Evolutionary conservation across 2,797 vertebrate genomes (phyloP), one percentile per base, ranked within the genome.

Genomic region (Lacerta agilis): DNA sequence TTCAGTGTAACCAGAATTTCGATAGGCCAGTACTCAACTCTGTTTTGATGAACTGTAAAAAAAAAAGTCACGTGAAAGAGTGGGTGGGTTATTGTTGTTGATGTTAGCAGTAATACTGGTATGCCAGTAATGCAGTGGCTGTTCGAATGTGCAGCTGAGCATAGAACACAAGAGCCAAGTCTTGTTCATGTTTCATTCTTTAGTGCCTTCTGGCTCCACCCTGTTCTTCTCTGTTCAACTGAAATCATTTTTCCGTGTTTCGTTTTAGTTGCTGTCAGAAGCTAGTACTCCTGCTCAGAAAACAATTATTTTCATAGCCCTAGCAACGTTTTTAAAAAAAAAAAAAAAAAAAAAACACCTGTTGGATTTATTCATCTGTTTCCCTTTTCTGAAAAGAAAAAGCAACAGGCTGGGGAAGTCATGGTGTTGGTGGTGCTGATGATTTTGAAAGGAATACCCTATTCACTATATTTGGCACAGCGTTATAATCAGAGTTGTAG

Each of bases 211-310:
- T 93, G 78, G 95, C 96, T 94, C 96, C 96, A 93, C 96, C 96
- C 96, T 94, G 94, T 94, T 95, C 91, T 29, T 95, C 94, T 92
- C 88, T 82, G 91, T 92, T 94, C 94, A 76, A 94, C 95, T 95
- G 96, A 96, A 95, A 94, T 95, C 96, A 95, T 95, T 96, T 97
- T 97, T 96, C 96, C 97, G 96, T 96, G 93, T 94, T 90, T 95
- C 95, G 27, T 86, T 89, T 94, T 93, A 95, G 91, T 93, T 92
- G 77, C 89, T 90, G 90, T 95, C 83, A 3, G 58, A 79, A 81
- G 88, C 93, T 86, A 86, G 41, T 92, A 33, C 90, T 94, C 93
- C 94, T 92, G 93, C 94, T 86, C 92, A 49, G 92, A 94, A 93
- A 93, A 89, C 61, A 94, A 92, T 94, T 95, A 79, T 93, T 95